Base-by-base conservation (phyloP, 2,113 vertebrate species). In the Nestor notabilis region DNA sequence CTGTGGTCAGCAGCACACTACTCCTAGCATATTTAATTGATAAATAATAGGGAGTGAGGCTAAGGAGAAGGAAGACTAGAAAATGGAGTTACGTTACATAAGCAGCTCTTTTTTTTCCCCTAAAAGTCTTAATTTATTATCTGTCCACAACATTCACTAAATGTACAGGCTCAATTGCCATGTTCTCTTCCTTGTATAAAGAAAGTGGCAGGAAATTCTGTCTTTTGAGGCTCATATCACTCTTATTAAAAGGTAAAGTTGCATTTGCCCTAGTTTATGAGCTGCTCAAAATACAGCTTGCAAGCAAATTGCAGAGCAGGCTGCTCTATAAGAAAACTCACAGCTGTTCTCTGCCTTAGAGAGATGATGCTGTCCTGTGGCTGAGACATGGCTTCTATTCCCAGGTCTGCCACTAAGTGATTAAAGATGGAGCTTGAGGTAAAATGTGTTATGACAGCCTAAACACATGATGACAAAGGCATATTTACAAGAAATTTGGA, bases 391-490 rank as follows among this genome's bases (percentile, higher is more conserved):
- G 66, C 37, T 94, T 81, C 90, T 70, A 37, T 55, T 86, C 85
- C 76, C 83, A 93, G 76, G 53, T 78, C 83, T 74, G 71, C 83
- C 90, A 86, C 86, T 29, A 66, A 92, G 24, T 47, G 90, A 83
- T 84, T 95, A 78, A 93, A 93, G 76, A 81, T 75, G 79, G 43
- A 70, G 68, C 63, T 93, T 66, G 43, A 90, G 85, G 84, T 83
- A 74, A 80, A 93, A 90, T 60, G 49, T 60, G 47, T 50, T 92
- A 20, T 90, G 85, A 90, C 76, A 87, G 65, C 50, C 64, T 89
- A 87, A 93, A 94, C 17, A 44, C 4, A 0, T 56, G 47, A 78
- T 87, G 92, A 84, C 72, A 95, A 93, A 93, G 56, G 64, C 65
- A 92, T 24, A 72, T 90, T 95, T 81, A 81, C 80, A 95, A 79